A percentile compares a stretch with the other conserved stretches of the same genome.
phyloP scores from a whole-genome alignment of 2,113 vertebrate species.

The Corapipo altera region DNA sequence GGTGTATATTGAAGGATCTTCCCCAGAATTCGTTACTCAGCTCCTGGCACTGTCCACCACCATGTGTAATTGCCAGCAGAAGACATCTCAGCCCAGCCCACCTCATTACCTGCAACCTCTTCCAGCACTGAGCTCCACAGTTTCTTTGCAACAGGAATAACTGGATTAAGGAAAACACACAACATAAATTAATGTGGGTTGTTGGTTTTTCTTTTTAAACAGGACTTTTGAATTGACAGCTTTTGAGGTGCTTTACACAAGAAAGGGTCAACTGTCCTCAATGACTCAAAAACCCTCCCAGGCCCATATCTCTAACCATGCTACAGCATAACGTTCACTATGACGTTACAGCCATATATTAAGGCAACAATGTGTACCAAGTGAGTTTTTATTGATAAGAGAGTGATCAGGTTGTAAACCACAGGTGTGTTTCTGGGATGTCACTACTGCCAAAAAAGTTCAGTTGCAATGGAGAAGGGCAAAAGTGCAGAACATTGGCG shows the following conservation, averaged over 20 bases:
- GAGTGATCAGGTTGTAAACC: background rate
- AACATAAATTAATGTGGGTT: background rate
- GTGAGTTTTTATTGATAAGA: background rate
- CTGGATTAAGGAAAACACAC: background rate
- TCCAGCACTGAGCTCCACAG: background rate
- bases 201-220: background rate
- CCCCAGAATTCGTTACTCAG: background rate
- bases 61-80: background rate
- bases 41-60: background rate
- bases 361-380: background rate
- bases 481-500: background rate
- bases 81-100: background rate
- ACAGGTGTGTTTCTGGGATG: slow-evolving; percentile 1
- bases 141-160: background rate
- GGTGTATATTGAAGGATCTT: background rate
- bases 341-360: background rate
- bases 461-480: background rate
- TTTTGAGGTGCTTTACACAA: background rate
- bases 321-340: background rate
- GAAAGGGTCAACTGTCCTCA: background rate
- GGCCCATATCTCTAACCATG: rapidly evolving
- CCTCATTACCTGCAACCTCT: background rate
- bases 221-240: background rate
- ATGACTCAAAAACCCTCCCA: background rate
- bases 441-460: background rate